Evolutionary conservation across 2,113 vertebrate species (phyloP).

Genomic region (Pluvialis apricaria): DNA sequence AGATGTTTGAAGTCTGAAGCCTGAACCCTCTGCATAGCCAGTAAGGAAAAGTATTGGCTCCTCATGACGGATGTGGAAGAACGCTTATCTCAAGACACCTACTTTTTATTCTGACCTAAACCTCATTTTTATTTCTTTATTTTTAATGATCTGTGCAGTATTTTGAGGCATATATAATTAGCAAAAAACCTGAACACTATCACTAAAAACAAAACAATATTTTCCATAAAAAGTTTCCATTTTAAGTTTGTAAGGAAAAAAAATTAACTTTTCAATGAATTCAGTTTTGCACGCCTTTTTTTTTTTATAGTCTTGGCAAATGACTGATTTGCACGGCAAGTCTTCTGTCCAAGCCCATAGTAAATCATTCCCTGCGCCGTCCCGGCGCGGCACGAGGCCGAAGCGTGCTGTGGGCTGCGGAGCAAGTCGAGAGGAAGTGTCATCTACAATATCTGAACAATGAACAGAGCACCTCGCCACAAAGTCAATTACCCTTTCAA

Average conservation of each 20-base stretch:
- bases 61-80: background rate
- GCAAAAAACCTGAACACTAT: rapidly evolving
- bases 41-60: background rate
- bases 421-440: background rate
- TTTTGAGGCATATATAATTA: background rate
- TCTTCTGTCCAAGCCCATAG: background rate
- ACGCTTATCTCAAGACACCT: background rate
- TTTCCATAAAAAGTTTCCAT: rapidly evolving
- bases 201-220: background rate
- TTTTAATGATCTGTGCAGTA: background rate
- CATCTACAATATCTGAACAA: background rate
- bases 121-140: background rate
- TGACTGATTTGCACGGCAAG: rapidly evolving
- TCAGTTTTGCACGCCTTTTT: background rate
- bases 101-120: background rate
- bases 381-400: rapidly evolving
- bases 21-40: background rate
- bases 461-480: background rate
- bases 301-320: rapidly evolving
- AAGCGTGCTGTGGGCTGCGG: background rate
- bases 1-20: background rate
- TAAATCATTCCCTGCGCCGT: rapidly evolving
- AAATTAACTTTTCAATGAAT: background rate
- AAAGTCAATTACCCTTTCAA: background rate
- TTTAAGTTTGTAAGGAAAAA: background rate